A percentile compares a stretch with the other conserved stretches of the same genome.
Conservation (phyloP, 1,140 invertebrate genomes). For the Drosophila melanica region DNA sequence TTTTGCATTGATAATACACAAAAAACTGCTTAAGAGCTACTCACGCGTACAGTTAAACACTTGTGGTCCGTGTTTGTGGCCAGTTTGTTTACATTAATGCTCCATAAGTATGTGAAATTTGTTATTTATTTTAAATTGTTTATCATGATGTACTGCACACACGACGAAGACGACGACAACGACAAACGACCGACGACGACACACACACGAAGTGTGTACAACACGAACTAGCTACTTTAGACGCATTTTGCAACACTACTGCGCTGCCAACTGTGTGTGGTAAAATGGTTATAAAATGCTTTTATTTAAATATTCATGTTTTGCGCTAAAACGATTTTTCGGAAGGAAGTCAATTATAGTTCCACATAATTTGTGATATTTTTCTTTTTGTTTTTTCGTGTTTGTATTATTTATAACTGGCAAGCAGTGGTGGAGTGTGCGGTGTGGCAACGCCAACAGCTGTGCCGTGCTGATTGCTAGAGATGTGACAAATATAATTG, state of each 20-base stretch:
- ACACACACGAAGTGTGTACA: slow-evolving; percentile 52
- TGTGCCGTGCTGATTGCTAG: not conserved
- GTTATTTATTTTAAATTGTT: slow-evolving; percentile 76
- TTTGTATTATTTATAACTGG: not conserved
- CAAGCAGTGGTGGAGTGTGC: not conserved
- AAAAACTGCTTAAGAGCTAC: slow-evolving; percentile 54
- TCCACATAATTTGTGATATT: too few relatives aligned
- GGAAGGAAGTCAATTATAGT: not conserved
- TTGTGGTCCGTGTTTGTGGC: slow-evolving; percentile 47
- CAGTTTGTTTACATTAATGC: slow-evolving; percentile 58
- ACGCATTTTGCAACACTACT: slow-evolving; percentile 29
- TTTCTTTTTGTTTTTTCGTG: not conserved
- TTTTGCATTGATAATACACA: slow-evolving; percentile 41
- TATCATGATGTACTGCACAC: slow-evolving; percentile 72
- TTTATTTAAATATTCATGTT: not conserved
- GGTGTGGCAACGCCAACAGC: slow-evolving; percentile 11
- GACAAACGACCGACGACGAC: slow-evolving; percentile 43
- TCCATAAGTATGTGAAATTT: slow-evolving; percentile 61
- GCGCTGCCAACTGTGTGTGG: slow-evolving; percentile 13
- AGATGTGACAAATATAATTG: not conserved
- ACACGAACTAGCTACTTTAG: slow-evolving; percentile 20
- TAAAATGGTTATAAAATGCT: not conserved
- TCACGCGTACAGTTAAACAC: slow-evolving; percentile 64
- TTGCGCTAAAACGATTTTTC: not conserved
- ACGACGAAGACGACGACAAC: slow-evolving; percentile 53